Base-by-base conservation (phyloP, 2,113 vertebrate genomes). In the Poeciliopsis retropinna region DNA sequence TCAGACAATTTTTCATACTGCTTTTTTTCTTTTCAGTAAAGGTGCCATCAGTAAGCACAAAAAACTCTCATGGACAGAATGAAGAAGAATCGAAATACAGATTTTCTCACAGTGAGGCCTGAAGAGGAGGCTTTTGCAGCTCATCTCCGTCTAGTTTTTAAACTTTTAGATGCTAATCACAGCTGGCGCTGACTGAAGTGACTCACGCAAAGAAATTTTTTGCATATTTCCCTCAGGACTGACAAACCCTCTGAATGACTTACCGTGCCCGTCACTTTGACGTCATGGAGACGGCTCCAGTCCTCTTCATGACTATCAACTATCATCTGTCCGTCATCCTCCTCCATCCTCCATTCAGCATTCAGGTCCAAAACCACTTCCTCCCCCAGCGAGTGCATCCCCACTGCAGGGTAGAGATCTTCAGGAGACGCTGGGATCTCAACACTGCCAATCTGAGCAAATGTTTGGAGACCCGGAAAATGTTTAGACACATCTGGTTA, bases 251-350 rank as follows among this genome's bases (percentile, higher is more conserved):
- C 29, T n/a, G 13, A 37, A 37, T 4, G 39, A 85, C 96, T 95
- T 86, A 97, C 97, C 77, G 92, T 96, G 86, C 96, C 96, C 1
- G 94, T 96, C 79, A 96, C 96, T 82, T 93, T 90, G 75, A 98
- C 93, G 2, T 97, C 96, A 67, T 98, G 95, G 28, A 98, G 94
- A 39, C 97, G 95, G 65, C 93, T 93, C 97, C 97, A 98, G 77
- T 97, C 96, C 1, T 98, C 97, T 83, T 98, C 97, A 0, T 97
- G 96, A 83, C 96, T 97, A 91, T 98, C 97, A 75, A 98, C 97
- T 94, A 97, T 96, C 97, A 98, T 98, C 84, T 95, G 86, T 3
- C 95, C 96, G 82, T 97, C 97, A 0, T 98, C 97, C 4, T 96
- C 95, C 34, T 97, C 97, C 0, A 72, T 87, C 32, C 94, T 92